Conservation (phyloP, 2,113 vertebrate species). For the Labrus mixtus region DNA sequence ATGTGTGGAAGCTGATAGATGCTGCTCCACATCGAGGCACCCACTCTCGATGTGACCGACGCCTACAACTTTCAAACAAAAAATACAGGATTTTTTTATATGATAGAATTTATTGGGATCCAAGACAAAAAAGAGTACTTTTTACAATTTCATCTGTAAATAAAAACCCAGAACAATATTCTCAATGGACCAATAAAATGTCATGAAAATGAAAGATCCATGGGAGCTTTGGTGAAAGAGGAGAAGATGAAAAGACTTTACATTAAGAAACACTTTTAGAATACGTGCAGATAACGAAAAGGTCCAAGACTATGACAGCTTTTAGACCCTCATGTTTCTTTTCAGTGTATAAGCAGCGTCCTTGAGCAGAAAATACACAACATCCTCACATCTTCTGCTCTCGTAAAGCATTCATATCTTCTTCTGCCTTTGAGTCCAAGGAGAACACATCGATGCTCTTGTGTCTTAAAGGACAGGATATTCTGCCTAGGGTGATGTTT, state of each 20-base stretch:
- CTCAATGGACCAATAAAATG: constrained; percentile 13
- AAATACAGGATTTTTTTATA: constrained; percentile 9
- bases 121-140: constrained; percentile 30
- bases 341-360: constrained; percentile 7
- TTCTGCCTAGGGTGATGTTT: too few species aligned
- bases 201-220: constrained; percentile 21
- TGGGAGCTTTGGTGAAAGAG: not conserved
- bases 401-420: constrained; percentile 18
- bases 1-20: not conserved
- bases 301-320: constrained; percentile 30
- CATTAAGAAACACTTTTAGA: constrained; percentile 15
- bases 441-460: constrained; percentile 4
- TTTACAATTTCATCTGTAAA: constrained; percentile 15
- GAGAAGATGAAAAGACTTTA: constrained; percentile 20
- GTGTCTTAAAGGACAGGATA: not conserved
- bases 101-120: constrained; percentile 69
- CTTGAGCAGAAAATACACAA: constrained; percentile 3
- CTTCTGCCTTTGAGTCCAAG: not conserved
- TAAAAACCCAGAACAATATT: constrained; percentile 16
- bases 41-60: not conserved
- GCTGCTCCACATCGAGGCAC: not conserved
- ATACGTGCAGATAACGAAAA: constrained; percentile 2
- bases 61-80: not conserved
- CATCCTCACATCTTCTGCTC: not conserved
- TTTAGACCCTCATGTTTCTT: constrained; percentile 9